These are phyloP conservation scores for Eupithecia dodoneata DNA, from an alignment of 2,888 invertebrate genomes.

Conservation along the genomic window DNA sequence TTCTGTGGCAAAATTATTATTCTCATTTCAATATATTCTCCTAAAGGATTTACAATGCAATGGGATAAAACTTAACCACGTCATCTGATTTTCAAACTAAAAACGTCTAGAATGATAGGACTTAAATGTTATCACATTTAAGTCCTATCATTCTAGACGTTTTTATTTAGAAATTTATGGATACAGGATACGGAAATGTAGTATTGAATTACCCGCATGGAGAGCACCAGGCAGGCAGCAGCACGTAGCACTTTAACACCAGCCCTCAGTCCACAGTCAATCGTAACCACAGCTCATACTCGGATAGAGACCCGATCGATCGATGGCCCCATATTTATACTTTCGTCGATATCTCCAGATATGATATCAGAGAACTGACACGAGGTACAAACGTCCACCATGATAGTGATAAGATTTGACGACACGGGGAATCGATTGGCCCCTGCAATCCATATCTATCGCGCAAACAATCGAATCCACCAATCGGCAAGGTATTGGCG, in stretches of 20 bases:
- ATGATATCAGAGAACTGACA: constrained; percentile 78
- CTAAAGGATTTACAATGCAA: neutral
- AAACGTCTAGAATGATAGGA: neutral
- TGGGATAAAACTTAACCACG: neutral
- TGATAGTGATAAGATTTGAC: constrained; percentile 79
- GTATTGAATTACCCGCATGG: constrained; percentile 41
- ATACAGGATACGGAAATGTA: constrained; percentile 27
- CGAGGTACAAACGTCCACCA: constrained; percentile 79
- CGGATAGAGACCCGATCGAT: constrained; percentile 83
- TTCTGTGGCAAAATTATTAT: constrained; percentile 47
- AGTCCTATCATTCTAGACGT: too few species aligned
- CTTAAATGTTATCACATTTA: too few species aligned
- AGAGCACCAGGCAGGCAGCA: constrained; percentile 40
- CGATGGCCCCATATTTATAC: constrained; percentile 84
- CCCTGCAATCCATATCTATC: constrained; percentile 68
- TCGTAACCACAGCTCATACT: constrained; percentile 75
- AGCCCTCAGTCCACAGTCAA: constrained; percentile 58
- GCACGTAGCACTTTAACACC: constrained; percentile 53
- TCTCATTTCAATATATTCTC: constrained; percentile 11
- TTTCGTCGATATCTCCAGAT: constrained; percentile 81
- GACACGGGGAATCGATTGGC: constrained; percentile 79
- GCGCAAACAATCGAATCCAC: constrained; percentile 80
- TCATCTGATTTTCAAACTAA: neutral
- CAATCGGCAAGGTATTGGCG: constrained; percentile 72
- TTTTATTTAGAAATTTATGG: constrained; percentile 1